A percentile compares a stretch with the other conserved stretches of the same genome.
phyloP scores from a whole-genome alignment of 1,140 invertebrate species.

The Musca vetustissima region DNA sequence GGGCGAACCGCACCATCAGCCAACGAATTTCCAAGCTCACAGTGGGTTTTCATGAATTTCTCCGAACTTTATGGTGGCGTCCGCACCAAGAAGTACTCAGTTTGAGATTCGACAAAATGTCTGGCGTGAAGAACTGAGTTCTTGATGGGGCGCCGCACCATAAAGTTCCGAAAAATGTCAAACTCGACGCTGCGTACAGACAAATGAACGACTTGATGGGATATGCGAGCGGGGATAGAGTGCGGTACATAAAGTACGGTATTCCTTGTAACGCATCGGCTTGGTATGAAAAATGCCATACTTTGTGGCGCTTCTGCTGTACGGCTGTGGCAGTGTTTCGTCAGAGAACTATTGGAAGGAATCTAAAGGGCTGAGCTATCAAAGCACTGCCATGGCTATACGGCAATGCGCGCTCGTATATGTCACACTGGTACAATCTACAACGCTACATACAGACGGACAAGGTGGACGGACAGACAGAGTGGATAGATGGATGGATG shows the following conservation, averaged over 20 bases:
- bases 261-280: slow-evolving; percentile 10
- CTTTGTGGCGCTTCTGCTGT: slow-evolving; percentile 45
- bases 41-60: slow-evolving; percentile 25
- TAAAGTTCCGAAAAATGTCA: slow-evolving; percentile 54
- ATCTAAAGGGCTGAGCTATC: slow-evolving; percentile 30
- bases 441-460: slow-evolving; percentile 9
- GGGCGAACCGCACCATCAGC: slow-evolving; percentile 40
- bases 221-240: slow-evolving; percentile 34
- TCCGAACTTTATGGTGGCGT: slow-evolving; percentile 48
- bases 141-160: slow-evolving; percentile 50
- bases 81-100: slow-evolving; percentile 49
- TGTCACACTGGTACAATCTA: slow-evolving; percentile 31
- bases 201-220: slow-evolving; percentile 28
- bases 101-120: slow-evolving; percentile 37
- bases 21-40: slow-evolving; percentile 15
- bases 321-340: slow-evolving; percentile 31
- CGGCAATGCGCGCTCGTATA: slow-evolving; percentile 31
- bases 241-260: slow-evolving; percentile 27
- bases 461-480: not conserved
- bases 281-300: slow-evolving; percentile 34
- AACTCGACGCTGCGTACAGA: slow-evolving; percentile 40
- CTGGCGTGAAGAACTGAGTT: slow-evolving; percentile 32
- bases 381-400: slow-evolving; percentile 29
- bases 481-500: too few species aligned
- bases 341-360: slow-evolving; percentile 29